Percentiles rank a stretch among this genome's conserved stretches.
phyloP scores from a whole-genome alignment of 2,113 vertebrate genomes.

The Microcebus murinus region DNA sequence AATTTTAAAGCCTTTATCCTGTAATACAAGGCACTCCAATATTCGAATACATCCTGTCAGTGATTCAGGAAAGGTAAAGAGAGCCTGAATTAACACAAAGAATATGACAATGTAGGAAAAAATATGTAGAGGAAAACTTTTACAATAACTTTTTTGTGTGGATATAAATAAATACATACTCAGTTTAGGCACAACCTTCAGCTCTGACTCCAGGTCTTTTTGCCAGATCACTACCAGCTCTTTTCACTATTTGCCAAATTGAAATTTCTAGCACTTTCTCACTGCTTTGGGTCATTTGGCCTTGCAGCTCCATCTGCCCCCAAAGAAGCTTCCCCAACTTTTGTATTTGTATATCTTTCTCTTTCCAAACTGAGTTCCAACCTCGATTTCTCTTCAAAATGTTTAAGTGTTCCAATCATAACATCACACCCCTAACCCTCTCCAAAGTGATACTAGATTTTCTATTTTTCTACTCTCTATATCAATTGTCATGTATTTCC shows the following conservation, averaged over 20 bases:
- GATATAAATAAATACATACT: slow-evolving; percentile 13
- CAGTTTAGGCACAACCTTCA: background rate
- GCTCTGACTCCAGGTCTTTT: background rate
- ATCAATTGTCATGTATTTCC: background rate
- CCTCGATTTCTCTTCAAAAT: background rate
- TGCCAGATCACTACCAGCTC: background rate
- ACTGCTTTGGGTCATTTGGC: background rate
- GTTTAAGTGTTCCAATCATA: background rate
- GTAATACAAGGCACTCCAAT: background rate
- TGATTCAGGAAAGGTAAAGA: background rate
- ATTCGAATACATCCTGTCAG: background rate
- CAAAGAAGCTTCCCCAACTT: background rate
- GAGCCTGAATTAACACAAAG: background rate
- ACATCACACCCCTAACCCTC: fast-evolving
- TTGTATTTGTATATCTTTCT: background rate
- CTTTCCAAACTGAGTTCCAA: background rate
- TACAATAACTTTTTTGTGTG: background rate
- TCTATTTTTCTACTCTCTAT: background rate
- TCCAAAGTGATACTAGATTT: background rate
- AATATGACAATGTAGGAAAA: background rate
- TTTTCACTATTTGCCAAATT: background rate
- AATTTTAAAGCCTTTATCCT: background rate
- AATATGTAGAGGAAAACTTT: background rate
- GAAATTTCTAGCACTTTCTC: background rate
- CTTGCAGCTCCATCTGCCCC: no score